Evolutionary conservation across 2,113 vertebrate species (phyloP).

Genomic region (Eptesicus fuscus): DNA sequence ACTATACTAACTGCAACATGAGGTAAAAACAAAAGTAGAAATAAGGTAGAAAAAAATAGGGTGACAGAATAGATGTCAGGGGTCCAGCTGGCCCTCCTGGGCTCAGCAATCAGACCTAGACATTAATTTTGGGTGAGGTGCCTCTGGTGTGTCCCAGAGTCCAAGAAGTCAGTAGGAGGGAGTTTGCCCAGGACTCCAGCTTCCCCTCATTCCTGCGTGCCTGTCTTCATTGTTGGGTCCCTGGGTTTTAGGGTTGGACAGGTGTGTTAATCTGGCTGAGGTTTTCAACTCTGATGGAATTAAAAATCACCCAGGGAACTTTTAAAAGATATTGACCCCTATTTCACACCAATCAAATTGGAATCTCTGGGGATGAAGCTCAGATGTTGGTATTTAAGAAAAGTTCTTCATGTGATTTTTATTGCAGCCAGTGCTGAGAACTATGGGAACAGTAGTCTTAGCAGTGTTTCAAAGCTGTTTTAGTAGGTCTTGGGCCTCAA

Average conservation of each 20-base stretch:
- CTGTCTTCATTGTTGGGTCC: not conserved
- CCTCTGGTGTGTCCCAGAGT: not conserved
- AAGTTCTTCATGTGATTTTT: not conserved
- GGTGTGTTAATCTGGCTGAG: not conserved
- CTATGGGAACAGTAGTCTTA: not conserved
- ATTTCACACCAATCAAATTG: not conserved
- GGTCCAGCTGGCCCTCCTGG: not conserved
- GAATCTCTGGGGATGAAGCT: not conserved
- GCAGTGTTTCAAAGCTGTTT: not conserved
- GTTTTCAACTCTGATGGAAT: not conserved
- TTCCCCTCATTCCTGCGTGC: not conserved
- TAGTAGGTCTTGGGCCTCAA: not conserved
- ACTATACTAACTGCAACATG: not conserved
- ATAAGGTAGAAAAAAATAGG: not conserved
- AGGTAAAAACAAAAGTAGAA: conserved; percentile 26
- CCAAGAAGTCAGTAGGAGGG: not conserved
- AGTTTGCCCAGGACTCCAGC: not conserved
- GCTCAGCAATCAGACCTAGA: not conserved
- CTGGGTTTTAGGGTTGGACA: not conserved
- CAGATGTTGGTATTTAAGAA: not conserved
- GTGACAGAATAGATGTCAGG: not conserved
- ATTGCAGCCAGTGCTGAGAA: not conserved
- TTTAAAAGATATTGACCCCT: not conserved
- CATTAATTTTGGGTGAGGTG: not conserved
- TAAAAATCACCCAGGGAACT: not conserved